phyloP scores from a whole-genome alignment of 2,888 invertebrate genomes.

The Cacoxenus indagator region DNA sequence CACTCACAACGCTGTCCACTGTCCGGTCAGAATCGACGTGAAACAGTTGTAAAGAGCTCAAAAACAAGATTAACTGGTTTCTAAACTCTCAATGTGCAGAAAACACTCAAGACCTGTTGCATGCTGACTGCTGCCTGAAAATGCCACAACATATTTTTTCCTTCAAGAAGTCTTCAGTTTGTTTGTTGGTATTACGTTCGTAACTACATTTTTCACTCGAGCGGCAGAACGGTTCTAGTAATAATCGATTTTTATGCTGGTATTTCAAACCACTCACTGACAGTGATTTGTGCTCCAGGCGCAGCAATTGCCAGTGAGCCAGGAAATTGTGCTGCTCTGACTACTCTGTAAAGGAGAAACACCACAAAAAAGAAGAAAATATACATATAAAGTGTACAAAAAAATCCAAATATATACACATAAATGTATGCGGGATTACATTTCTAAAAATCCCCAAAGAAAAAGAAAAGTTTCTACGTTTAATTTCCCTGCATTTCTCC shows the following conservation, averaged over 20 bases:
- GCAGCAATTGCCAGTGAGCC: not conserved
- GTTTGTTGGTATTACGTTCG: conserved; percentile 14
- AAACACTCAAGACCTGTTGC: conserved; percentile 59
- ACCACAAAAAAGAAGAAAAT: conserved; percentile 27
- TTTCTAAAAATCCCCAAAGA: too few species aligned
- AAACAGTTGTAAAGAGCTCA: too few species aligned
- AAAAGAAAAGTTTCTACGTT: too few species aligned
- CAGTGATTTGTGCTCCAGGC: too few species aligned
- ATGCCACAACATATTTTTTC: conserved; percentile 62
- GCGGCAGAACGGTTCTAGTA: conserved; percentile 3
- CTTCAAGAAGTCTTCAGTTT: conserved; percentile 23
- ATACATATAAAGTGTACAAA: conserved; percentile 18
- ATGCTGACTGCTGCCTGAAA: conserved; percentile 45
- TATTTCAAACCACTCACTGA: not conserved
- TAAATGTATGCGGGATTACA: not conserved
- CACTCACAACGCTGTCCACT: too few species aligned
- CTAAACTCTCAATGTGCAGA: conserved; percentile 43
- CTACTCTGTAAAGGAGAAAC: conserved; percentile 22
- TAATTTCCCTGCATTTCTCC: too few species aligned
- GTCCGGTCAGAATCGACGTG: too few species aligned
- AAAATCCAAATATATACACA: conserved; percentile 6
- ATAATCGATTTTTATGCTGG: conserved; percentile 20
- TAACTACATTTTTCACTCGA: conserved; percentile 3
- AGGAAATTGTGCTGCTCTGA: not conserved
- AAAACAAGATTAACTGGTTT: conserved; percentile 62